Base-by-base conservation (phyloP, 2,888 invertebrate genomes). In the Scrobipalpa costella region DNA sequence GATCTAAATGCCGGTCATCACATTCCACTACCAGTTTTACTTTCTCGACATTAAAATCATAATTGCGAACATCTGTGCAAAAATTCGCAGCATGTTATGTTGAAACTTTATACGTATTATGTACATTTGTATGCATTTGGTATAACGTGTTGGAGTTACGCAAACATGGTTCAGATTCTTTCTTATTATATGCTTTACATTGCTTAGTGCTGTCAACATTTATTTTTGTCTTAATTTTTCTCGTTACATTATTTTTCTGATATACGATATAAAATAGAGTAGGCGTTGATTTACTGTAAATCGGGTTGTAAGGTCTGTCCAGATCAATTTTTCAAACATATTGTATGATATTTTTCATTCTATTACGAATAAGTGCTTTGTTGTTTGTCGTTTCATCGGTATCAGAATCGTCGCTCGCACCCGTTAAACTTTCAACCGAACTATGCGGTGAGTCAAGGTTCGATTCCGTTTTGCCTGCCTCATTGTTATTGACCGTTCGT, bases 401-500 rank as follows among this genome's bases (percentile, higher is more conserved):
- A 55, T 34, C 34, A 33, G n/a, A 55, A 55, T 55, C 55, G 34
- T 34, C 34, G 33, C 40, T 7, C 38, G 50, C 34, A 9, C 47
- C 66, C 67, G 68, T 69, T 74, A 72, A 75, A 74, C 74, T 76
- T 75, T 76, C 76, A 67, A 73, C 69, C 67, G 66, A 74, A 71
- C 67, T 72, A 73, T 72, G 69, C 68, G 67, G 60, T 47, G 49
- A 71, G 69, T 71, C 73, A 76, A 74, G 75, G 74, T 69, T 73
- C 62, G 50, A 60, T 60, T 52, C 50, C 21, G 21, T 9, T 52
- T 38, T 58, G 36, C 44, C 40, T 60, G 27, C 52, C 27, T 27
- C 15, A 19, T 19, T 50, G 57, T 68, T 67, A 64, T 65, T 63
- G 62, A 64, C 50, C 36, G 40, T 58, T 50, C 44, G 58, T 63